A percentile compares a stretch with the other conserved stretches of the same genome.
Conservation (phyloP, 2,888 invertebrate species). For the Anagyrus pseudococci region DNA sequence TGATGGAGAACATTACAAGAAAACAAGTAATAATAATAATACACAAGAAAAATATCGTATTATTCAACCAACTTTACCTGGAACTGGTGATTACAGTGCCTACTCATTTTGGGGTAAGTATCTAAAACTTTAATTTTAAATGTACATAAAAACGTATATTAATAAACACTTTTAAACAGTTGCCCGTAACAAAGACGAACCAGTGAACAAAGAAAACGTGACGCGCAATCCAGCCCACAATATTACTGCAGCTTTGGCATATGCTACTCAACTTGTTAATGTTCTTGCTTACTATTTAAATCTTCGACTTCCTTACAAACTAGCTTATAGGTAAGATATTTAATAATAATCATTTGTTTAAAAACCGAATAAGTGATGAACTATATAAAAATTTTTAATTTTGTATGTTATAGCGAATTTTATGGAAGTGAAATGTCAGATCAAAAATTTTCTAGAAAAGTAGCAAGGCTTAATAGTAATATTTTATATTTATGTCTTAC, state of each 20-base stretch:
- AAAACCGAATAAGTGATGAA: constrained; percentile 3
- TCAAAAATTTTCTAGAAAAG: constrained; percentile 76
- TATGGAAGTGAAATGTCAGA: constrained; percentile 75
- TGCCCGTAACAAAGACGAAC: constrained; percentile 66
- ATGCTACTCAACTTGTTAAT: constrained; percentile 84
- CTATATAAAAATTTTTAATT: constrained; percentile 39
- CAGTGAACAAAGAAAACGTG: constrained; percentile 65
- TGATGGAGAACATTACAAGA: constrained; percentile 63
- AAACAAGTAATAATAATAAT: constrained; percentile 58
- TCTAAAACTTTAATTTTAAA: constrained; percentile 11
- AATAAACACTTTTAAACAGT: constrained; percentile 56
- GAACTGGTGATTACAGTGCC: constrained; percentile 83
- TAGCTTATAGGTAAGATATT: constrained; percentile 68
- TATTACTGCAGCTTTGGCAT: constrained; percentile 82
- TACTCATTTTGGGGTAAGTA: constrained; percentile 78
- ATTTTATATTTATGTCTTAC: constrained; percentile 80
- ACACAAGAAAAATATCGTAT: constrained; percentile 77
- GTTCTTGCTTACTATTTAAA: constrained; percentile 85
- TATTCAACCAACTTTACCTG: constrained; percentile 83
- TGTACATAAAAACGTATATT: constrained; percentile 12
- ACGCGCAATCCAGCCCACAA: constrained; percentile 75
- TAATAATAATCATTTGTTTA: constrained; percentile 19
- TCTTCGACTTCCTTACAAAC: constrained; percentile 78
- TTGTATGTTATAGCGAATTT: constrained; percentile 73
- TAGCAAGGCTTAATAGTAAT: constrained; percentile 81